Percentiles rank a stretch among this genome's conserved stretches.
Conservation (phyloP, 2,888 invertebrate genomes). For the Chrysodeixis includens region DNA sequence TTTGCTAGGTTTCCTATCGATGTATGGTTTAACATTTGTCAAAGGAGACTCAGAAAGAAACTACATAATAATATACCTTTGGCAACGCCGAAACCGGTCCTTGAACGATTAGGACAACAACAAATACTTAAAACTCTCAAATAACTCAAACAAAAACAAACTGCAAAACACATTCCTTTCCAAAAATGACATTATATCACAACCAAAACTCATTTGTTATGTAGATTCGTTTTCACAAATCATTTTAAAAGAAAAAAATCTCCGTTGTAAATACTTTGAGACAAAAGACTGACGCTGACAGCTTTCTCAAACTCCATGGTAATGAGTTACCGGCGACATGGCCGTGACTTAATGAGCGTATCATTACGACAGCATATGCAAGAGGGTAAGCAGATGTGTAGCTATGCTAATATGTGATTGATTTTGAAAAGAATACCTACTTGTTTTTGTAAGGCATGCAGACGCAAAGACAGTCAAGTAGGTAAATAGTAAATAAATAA, state of each 20-base stretch:
- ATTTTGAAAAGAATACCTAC: too few relatives aligned
- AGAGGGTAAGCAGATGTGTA: neutral
- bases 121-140: neutral
- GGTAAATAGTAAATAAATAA: too few relatives aligned
- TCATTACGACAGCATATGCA: neutral
- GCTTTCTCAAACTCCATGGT: conserved; percentile 9
- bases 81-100: too few relatives aligned
- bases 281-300: conserved; percentile 11
- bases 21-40: too few relatives aligned
- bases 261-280: conserved; percentile 15
- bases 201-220: conserved; percentile 43
- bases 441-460: too few relatives aligned
- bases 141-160: neutral
- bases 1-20: too few relatives aligned
- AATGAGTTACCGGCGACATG: neutral
- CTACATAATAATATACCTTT: too few relatives aligned
- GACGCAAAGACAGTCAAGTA: too few relatives aligned
- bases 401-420: accelerated
- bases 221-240: conserved; percentile 51
- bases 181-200: conserved; percentile 9
- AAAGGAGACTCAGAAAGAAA: too few relatives aligned
- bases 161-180: neutral
- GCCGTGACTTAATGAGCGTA: neutral
- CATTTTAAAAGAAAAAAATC: conserved; percentile 5
- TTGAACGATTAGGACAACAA: neutral